A percentile compares a stretch with the other conserved stretches of the same genome.
Conservation (phyloP, 2,113 vertebrate species). For the Hippocampus barbouri region DNA sequence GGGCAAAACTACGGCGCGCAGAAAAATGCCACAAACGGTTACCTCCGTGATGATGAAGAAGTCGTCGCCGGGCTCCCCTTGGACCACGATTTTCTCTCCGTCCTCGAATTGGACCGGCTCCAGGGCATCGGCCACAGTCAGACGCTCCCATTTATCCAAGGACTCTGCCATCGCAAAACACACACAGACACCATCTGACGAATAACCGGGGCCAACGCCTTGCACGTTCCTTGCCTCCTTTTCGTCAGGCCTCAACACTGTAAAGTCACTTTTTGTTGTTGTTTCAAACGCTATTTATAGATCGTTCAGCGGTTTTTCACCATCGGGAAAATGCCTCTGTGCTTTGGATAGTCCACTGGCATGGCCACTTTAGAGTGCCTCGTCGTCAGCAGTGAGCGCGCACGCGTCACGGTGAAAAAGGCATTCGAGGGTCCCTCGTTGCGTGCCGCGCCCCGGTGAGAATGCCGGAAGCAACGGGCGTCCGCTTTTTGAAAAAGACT, state of each 20-base stretch:
- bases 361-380: too few relatives aligned
- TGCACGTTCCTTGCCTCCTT: not conserved
- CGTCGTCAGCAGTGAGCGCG: too few relatives aligned
- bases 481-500: too few relatives aligned
- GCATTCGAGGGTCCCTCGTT: too few relatives aligned
- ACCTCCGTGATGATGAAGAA: constrained; percentile 99
- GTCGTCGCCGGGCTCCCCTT: constrained; percentile 91
- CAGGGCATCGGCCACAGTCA: constrained; percentile 92
- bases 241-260: too few relatives aligned
- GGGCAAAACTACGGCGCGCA: too few relatives aligned
- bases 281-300: too few relatives aligned
- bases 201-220: not conserved
- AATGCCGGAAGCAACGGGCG: too few relatives aligned
- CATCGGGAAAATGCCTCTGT: too few relatives aligned
- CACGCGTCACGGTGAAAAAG: too few relatives aligned
- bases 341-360: not conserved
- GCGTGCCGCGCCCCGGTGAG: too few relatives aligned
- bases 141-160: constrained; percentile 94
- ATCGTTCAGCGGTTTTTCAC: not conserved
- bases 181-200: not conserved
- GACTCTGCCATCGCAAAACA: constrained; percentile 76
- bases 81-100: constrained; percentile 94
- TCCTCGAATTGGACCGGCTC: constrained; percentile 97
- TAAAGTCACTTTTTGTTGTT: too few relatives aligned
- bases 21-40: constrained; percentile 20